Conservation (phyloP, 2,797 vertebrate genomes). For the Masticophis lateralis region DNA sequence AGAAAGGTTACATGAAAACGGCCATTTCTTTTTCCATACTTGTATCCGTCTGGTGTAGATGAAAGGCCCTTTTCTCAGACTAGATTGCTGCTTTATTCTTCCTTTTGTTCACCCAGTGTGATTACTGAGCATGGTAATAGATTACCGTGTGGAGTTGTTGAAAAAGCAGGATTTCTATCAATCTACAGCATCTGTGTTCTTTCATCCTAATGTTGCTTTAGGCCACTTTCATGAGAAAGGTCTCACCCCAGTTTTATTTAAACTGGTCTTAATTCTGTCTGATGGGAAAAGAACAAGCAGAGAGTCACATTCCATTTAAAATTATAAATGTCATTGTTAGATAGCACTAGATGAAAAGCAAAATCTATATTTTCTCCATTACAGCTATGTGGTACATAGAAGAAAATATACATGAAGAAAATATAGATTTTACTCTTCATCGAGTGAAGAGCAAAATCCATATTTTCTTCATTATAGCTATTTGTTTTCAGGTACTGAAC, state of each 20-base stretch:
- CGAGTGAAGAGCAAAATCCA: neutral
- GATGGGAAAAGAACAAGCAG: conserved; percentile 52
- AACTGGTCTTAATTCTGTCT: conserved; percentile 46
- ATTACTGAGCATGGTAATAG: conserved; percentile 3
- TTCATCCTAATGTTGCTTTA: conserved; percentile 44
- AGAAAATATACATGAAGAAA: neutral
- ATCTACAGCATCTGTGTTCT: conserved; percentile 25
- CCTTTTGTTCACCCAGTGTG: neutral
- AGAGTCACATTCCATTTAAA: neutral
- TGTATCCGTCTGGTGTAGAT: neutral
- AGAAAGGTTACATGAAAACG: conserved; percentile 19
- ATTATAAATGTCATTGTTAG: neutral
- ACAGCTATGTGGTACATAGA: neutral
- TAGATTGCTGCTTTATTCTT: neutral
- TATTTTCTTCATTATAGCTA: conserved; percentile 9
- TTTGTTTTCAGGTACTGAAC: conserved; percentile 27
- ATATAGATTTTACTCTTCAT: neutral
- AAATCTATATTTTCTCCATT: neutral
- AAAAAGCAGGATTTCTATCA: conserved; percentile 4
- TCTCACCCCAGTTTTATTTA: conserved; percentile 31
- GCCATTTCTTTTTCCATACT: conserved; percentile 35
- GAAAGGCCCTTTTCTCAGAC: conserved; percentile 1
- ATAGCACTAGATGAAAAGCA: neutral
- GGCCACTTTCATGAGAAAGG: conserved; percentile 38
- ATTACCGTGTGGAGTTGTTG: conserved; percentile 20